These are phyloP conservation scores for Sogatella furcifera DNA, from an alignment of 1,140 invertebrate genomes.

Conservation along the genomic window DNA sequence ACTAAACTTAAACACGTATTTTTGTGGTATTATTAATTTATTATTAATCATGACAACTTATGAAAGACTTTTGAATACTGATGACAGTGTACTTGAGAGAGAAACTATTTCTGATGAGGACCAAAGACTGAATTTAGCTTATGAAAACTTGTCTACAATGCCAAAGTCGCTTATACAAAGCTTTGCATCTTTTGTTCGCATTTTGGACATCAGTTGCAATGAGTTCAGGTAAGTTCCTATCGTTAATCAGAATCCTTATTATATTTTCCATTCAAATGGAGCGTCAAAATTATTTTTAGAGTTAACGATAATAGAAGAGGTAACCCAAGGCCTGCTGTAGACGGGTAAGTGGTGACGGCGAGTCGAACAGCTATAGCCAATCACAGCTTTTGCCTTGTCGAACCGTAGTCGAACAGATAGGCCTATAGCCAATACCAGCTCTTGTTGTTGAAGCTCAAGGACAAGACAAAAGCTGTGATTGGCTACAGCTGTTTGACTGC, in stretches of 20 bases:
- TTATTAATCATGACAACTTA: constrained; percentile 7
- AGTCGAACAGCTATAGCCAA: no score
- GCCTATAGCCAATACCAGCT: no score
- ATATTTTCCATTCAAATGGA: background rate
- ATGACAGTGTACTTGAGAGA: background rate
- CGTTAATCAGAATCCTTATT: constrained; percentile 5
- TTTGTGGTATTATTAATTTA: constrained; percentile 9
- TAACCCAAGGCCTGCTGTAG: no score
- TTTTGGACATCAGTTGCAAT: constrained; percentile 60
- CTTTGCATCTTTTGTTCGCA: constrained; percentile 39
- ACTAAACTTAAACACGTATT: background rate
- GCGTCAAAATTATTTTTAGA: no score
- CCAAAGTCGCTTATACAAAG: constrained; percentile 44
- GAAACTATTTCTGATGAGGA: constrained; percentile 27
- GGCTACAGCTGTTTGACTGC: no score
- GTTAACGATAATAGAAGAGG: no score
- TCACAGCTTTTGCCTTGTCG: no score
- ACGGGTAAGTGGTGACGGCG: no score
- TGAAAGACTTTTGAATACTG: constrained; percentile 14
- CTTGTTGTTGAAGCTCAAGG: no score
- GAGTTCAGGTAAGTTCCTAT: constrained; percentile 47
- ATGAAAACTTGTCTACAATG: constrained; percentile 42
- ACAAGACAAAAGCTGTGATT: no score
- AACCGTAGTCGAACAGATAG: no score
- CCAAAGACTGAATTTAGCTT: constrained; percentile 41